Conservation (phyloP, 2,113 vertebrate genomes). For the Psittacus erithacus region DNA sequence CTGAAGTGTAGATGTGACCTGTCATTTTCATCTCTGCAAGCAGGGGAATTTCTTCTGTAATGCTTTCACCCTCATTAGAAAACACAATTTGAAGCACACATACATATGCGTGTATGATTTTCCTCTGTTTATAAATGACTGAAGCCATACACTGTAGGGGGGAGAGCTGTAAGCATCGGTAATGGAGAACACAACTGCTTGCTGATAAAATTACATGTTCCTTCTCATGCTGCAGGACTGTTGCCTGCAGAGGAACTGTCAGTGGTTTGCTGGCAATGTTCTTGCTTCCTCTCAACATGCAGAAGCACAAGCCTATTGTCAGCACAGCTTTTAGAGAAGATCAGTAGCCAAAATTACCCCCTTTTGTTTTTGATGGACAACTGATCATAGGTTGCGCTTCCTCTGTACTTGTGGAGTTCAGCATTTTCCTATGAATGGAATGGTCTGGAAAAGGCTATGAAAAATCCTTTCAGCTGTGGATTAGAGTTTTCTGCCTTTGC, state of each 20-base stretch:
- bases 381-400: not conserved
- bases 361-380: not conserved
- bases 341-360: not conserved
- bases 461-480: not conserved
- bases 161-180: not conserved
- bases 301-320: not conserved
- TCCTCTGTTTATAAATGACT: not conserved
- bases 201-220: not conserved
- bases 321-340: not conserved
- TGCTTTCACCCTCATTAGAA: not conserved
- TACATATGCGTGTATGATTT: not conserved
- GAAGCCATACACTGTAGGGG: not conserved
- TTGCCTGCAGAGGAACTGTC: not conserved
- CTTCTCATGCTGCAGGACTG: not conserved
- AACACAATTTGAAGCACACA: not conserved
- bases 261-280: not conserved
- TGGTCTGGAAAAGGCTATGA: not conserved
- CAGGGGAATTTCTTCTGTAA: not conserved
- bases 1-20: not conserved
- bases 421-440: not conserved
- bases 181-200: not conserved
- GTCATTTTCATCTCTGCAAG: not conserved
- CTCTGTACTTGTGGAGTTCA: not conserved
- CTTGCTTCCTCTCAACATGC: not conserved
- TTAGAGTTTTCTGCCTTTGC: not conserved